phyloP scores from a whole-genome alignment of 2,113 vertebrate species.

The Rana temporaria region DNA sequence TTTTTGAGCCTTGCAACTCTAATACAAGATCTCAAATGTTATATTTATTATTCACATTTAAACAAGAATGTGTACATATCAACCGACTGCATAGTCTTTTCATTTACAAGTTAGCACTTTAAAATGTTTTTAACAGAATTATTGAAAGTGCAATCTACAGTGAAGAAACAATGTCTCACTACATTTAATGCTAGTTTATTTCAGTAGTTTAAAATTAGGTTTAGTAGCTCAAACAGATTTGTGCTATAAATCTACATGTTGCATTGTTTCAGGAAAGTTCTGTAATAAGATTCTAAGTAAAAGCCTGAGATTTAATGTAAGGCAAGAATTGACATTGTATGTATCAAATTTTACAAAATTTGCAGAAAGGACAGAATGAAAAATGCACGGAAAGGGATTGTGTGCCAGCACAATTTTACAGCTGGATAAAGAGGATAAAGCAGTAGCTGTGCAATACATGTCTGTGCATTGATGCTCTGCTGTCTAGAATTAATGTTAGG shows the following conservation, averaged over 20 bases:
- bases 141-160: constrained; percentile 9
- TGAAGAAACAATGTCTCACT: background rate
- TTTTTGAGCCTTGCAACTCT: background rate
- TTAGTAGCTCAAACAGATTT: background rate
- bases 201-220: background rate
- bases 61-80: constrained; percentile 8
- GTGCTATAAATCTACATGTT: background rate
- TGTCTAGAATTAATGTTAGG: constrained; percentile 46
- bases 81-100: background rate
- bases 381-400: constrained; percentile 29
- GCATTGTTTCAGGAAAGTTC: constrained; percentile 2
- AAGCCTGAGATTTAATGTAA: constrained; percentile 42
- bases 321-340: constrained; percentile 16
- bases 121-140: background rate
- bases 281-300: background rate
- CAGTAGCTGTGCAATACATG: constrained; percentile 42
- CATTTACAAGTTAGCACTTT: constrained; percentile 32
- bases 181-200: constrained; percentile 17
- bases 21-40: background rate
- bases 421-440: constrained; percentile 52
- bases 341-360: constrained; percentile 43
- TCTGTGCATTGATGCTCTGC: constrained; percentile 48
- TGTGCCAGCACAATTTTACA: constrained; percentile 48
- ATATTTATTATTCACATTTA: constrained; percentile 8
- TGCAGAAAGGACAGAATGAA: background rate